Conservation (phyloP, 1,140 invertebrate species). For the Macrotrachela quadricornifera region DNA sequence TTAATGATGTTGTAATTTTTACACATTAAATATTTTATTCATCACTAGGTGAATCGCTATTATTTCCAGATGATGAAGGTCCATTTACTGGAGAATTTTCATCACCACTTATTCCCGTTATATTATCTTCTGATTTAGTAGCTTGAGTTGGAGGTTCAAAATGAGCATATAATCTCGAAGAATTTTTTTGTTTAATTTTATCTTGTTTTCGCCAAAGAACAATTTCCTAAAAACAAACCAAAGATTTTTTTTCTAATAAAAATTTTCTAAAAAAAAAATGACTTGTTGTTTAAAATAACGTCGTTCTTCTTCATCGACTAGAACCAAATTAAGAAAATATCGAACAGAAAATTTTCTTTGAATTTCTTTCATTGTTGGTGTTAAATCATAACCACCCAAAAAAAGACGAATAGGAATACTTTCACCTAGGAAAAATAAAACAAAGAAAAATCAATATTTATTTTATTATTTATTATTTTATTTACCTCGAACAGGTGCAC, state of each 20-base stretch:
- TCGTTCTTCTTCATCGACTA: conserved; percentile 96
- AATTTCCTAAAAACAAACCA: not conserved
- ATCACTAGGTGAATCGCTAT: too few relatives aligned
- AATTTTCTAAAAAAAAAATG: not conserved
- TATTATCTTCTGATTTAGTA: too few relatives aligned
- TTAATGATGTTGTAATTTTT: too few relatives aligned
- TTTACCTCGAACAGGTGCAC: conserved; percentile 68
- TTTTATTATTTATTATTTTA: too few relatives aligned
- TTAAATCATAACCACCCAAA: conserved; percentile 70
- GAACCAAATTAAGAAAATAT: conserved; percentile 90
- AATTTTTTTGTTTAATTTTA: not conserved
- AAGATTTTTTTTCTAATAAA: too few relatives aligned
- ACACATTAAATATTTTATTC: too few relatives aligned
- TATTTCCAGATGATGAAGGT: too few relatives aligned
- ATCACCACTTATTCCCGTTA: too few relatives aligned
- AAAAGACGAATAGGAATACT: conserved; percentile 97
- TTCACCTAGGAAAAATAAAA: conserved; percentile 44
- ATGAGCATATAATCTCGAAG: too few relatives aligned
- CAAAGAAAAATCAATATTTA: too few relatives aligned
- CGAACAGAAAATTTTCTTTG: conserved; percentile 98
- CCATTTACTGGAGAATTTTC: too few relatives aligned
- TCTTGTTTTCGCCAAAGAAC: conserved; percentile 7
- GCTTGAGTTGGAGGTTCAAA: too few relatives aligned
- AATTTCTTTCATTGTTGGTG: conserved; percentile 97
- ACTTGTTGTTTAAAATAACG: conserved; percentile 97